Percentiles rank a stretch among this genome's conserved stretches.
Evolutionary conservation across 2,113 vertebrate genomes (phyloP).

Genomic region (Brachionichthys hirsutus): DNA sequence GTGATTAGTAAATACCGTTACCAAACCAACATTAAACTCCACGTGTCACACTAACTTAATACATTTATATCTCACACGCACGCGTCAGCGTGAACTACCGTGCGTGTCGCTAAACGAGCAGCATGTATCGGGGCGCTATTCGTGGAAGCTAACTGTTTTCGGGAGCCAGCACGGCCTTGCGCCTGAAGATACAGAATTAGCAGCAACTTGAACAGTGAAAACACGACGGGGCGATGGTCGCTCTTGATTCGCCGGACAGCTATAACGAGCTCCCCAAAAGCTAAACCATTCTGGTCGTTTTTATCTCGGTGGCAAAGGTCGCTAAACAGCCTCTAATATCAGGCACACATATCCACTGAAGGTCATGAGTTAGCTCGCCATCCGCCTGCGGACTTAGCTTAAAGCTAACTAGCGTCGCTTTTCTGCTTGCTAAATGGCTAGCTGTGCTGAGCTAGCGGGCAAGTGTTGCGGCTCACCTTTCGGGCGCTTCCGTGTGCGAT

Average conservation of each 20-base stretch:
- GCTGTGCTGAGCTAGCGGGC: constrained; percentile 27
- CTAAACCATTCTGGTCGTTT: constrained; percentile 28
- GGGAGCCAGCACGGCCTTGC: constrained; percentile 42
- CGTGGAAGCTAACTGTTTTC: constrained; percentile 6
- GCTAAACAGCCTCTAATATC: constrained; percentile 37
- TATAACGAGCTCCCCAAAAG: constrained; percentile 10
- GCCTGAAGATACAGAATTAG: constrained; percentile 29
- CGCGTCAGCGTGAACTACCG: too few relatives aligned
- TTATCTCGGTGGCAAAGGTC: constrained; percentile 17
- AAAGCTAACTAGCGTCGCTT: constrained; percentile 60
- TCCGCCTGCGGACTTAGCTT: constrained; percentile 20
- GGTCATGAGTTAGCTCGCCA: constrained; percentile 53
- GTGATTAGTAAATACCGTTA: too few relatives aligned
- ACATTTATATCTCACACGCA: too few relatives aligned
- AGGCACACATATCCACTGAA: constrained; percentile 45
- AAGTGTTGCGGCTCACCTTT: constrained; percentile 53
- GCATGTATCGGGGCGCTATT: not conserved
- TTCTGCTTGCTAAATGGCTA: constrained; percentile 48
- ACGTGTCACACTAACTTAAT: too few relatives aligned
- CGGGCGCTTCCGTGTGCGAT: constrained; percentile 21
- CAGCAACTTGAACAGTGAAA: constrained; percentile 52
- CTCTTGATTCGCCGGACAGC: constrained; percentile 37
- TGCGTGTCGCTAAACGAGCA: too few relatives aligned
- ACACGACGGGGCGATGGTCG: constrained; percentile 58
- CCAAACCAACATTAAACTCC: too few relatives aligned